A percentile compares a stretch with the other conserved stretches of the same genome.
phyloP scores from a whole-genome alignment of 1,140 invertebrate species.

The Camponotus pennsylvanicus region DNA sequence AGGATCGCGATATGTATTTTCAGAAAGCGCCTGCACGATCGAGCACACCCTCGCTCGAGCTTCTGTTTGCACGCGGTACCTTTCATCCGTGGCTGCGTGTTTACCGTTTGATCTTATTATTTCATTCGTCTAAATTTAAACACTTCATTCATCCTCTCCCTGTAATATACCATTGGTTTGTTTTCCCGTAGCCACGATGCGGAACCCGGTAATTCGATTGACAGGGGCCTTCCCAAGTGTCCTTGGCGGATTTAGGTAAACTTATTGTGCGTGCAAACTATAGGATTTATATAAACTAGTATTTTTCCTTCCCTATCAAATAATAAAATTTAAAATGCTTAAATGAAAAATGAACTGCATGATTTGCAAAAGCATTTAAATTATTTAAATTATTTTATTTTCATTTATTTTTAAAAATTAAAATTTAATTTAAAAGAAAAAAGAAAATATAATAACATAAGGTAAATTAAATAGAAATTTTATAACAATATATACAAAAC shows the following conservation, averaged over 20 bases:
- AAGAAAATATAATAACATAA: neutral
- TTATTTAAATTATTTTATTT: no score
- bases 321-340: no score
- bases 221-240: neutral
- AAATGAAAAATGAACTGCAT: neutral
- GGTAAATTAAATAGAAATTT: neutral
- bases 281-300: no score
- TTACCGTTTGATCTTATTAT: conserved; percentile 86
- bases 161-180: conserved; percentile 57
- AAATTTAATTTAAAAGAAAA: neutral
- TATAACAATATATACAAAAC: no score
- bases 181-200: conserved; percentile 63
- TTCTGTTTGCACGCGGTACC: conserved; percentile 81
- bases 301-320: neutral
- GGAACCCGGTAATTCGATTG: conserved; percentile 65
- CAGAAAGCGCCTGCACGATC: conserved; percentile 67
- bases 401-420: no score
- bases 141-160: conserved; percentile 75
- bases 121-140: conserved; percentile 85
- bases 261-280: neutral
- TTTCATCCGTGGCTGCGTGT: conserved; percentile 74
- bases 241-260: neutral
- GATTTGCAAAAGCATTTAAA: no score
- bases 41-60: conserved; percentile 69
- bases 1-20: conserved; percentile 79